Conservation (phyloP, 2,888 invertebrate species). For the Eumerus sabulonum region DNA sequence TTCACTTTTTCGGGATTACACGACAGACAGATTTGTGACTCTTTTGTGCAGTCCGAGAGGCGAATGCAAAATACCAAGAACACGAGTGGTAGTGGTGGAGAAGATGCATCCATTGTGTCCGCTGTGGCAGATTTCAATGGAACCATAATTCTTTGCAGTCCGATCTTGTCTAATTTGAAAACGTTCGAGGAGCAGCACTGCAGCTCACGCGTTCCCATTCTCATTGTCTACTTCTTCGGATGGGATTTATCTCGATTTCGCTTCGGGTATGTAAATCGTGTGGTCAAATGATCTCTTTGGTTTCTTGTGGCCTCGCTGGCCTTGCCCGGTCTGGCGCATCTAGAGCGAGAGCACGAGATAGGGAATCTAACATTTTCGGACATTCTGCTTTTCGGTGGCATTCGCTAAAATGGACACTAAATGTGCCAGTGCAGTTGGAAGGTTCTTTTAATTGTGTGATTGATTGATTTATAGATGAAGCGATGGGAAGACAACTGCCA, state of each 20-base stretch:
- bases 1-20: conserved; percentile 52
- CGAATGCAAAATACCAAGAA: conserved; percentile 62
- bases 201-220: conserved; percentile 17
- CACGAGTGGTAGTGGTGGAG: conserved; percentile 1
- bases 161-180: conserved; percentile 67
- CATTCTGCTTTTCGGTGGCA: conserved; percentile 65
- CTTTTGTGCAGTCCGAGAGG: conserved; percentile 57
- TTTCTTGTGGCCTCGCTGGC: conserved; percentile 26
- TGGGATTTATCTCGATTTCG: conserved; percentile 62
- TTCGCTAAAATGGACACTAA: conserved; percentile 74
- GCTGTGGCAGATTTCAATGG: conserved; percentile 68
- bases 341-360: conserved; percentile 26
- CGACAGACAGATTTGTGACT: conserved; percentile 67
- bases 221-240: conserved; percentile 44
- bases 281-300: conserved; percentile 54
- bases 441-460: conserved; percentile 75
- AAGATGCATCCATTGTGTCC: conserved; percentile 59
- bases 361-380: conserved; percentile 65
- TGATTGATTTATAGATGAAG: conserved; percentile 74
- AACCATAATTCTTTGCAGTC: conserved; percentile 67
- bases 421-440: conserved; percentile 72
- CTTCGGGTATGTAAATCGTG: conserved; percentile 68
- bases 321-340: conserved; percentile 38
- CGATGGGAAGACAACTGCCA: conserved; percentile 13
- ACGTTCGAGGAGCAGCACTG: conserved; percentile 40